Evolutionary conservation across 2,797 vertebrate genomes (phyloP).

Genomic region (Craterocephalus amniculus): DNA sequence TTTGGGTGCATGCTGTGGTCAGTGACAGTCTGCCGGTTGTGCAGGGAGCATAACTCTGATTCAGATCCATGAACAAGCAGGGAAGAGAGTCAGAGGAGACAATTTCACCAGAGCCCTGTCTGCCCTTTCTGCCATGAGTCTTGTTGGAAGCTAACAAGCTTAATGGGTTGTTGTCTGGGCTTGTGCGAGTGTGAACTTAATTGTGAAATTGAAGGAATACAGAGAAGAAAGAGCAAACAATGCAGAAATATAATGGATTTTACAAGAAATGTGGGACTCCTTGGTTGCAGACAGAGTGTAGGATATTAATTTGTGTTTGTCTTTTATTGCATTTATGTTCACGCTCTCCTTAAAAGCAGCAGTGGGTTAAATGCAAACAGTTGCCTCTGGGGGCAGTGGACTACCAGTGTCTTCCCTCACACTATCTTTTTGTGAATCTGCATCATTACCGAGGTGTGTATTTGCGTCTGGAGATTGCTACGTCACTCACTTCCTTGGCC

Average conservation of each 20-base stretch:
- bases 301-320: background rate
- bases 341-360: background rate
- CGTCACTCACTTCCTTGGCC: constrained; percentile 7
- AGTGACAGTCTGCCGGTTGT: constrained; percentile 16
- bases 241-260: constrained; percentile 7
- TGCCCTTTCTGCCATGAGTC: constrained; percentile 49
- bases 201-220: constrained; percentile 26
- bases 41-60: constrained; percentile 40
- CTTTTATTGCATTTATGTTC: background rate
- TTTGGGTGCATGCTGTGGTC: constrained; percentile 17
- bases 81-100: constrained; percentile 51
- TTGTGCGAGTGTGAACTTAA: constrained; percentile 26
- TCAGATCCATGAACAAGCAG: constrained; percentile 42
- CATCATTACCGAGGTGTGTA: constrained; percentile 22
- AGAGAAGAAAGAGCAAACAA: constrained; percentile 14
- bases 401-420: background rate
- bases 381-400: constrained; percentile 3
- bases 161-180: constrained; percentile 54
- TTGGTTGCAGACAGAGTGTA: background rate
- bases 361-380: background rate
- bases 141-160: constrained; percentile 52
- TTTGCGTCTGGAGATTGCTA: constrained; percentile 19
- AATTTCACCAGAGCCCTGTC: constrained; percentile 37
- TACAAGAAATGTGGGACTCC: background rate
- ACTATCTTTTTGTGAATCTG: background rate